A percentile compares a stretch with the other conserved stretches of the same genome.
Evolutionary conservation across 1,140 invertebrate species (phyloP).

Genomic region (Drosophila kohkoa): DNA sequence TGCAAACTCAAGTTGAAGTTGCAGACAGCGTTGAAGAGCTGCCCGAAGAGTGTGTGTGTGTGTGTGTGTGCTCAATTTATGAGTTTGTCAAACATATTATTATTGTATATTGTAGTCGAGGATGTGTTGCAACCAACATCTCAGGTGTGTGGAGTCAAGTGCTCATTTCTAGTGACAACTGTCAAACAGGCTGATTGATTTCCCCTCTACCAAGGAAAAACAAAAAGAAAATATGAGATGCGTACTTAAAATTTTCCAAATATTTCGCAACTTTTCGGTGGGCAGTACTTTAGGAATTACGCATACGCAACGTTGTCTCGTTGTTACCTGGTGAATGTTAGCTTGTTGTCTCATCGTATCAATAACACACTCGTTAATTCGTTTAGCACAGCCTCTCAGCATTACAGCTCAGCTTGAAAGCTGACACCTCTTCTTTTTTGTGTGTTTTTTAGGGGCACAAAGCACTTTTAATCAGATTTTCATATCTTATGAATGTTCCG

Average conservation of each 20-base stretch:
- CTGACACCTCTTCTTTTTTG: slow-evolving; percentile 24
- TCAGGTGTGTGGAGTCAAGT: not conserved
- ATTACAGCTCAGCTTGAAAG: slow-evolving; percentile 33
- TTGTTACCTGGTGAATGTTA: slow-evolving; percentile 35
- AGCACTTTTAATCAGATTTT: slow-evolving; percentile 67
- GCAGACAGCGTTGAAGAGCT: not conserved
- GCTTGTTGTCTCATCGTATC: slow-evolving; percentile 47
- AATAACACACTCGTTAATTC: slow-evolving; percentile 76
- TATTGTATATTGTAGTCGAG: not conserved
- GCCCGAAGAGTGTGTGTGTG: not conserved
- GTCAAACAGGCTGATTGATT: slow-evolving; percentile 69
- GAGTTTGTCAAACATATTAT: slow-evolving; percentile 27
- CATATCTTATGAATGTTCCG: slow-evolving; percentile 49
- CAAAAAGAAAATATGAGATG: slow-evolving; percentile 21
- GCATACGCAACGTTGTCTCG: slow-evolving; percentile 35
- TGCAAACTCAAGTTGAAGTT: slow-evolving; percentile 7
- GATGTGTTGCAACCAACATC: slow-evolving; percentile 19
- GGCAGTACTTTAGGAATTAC: slow-evolving; percentile 7
- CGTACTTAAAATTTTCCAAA: slow-evolving; percentile 59
- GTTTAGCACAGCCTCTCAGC: slow-evolving; percentile 46
- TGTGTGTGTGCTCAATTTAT: slow-evolving; percentile 23
- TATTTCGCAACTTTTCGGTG: slow-evolving; percentile 8
- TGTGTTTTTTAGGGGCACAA: slow-evolving; percentile 32
- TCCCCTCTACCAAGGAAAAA: slow-evolving; percentile 22
- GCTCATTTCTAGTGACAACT: slow-evolving; percentile 32